Percentiles rank a stretch among this genome's conserved stretches.
Evolutionary conservation across 2,888 invertebrate species (phyloP).

Genomic region (Andrena bucephala): DNA sequence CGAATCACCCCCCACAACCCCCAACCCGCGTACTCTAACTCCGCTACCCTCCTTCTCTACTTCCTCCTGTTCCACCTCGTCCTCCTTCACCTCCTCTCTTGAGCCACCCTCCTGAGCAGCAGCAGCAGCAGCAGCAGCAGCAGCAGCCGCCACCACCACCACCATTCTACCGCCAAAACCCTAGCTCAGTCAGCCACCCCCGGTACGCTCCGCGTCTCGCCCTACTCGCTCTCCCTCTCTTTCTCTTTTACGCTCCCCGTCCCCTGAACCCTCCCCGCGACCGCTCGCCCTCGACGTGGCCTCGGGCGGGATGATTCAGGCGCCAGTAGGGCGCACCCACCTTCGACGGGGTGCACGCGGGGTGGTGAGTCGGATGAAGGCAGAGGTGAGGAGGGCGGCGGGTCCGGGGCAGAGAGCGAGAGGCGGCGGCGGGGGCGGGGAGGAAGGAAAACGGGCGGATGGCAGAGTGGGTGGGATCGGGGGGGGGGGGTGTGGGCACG

Average conservation of each 20-base stretch:
- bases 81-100: constrained; percentile 61
- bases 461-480: constrained; percentile 57
- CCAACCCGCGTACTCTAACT: constrained; percentile 22
- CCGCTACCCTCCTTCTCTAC: constrained; percentile 53
- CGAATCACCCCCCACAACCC: constrained; percentile 60
- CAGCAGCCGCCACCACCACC: constrained; percentile 63
- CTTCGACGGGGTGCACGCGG: constrained; percentile 78
- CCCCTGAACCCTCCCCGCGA: constrained; percentile 51
- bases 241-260: constrained; percentile 67
- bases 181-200: constrained; percentile 76
- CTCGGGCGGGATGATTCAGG: constrained; percentile 85
- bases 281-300: constrained; percentile 74
- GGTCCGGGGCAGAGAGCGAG: constrained; percentile 60
- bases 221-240: constrained; percentile 36
- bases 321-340: constrained; percentile 85
- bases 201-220: constrained; percentile 51
- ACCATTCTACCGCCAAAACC: constrained; percentile 78
- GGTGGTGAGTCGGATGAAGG: constrained; percentile 71
- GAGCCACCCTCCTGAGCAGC: constrained; percentile 65
- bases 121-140: constrained; percentile 53
- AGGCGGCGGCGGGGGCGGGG: constrained; percentile 35
- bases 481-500: constrained; percentile 47
- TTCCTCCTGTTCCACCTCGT: constrained; percentile 57
- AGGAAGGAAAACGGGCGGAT: constrained; percentile 52
- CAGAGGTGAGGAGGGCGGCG: constrained; percentile 55